Evolutionary conservation across 2,113 vertebrate genomes (phyloP), one percentile per base, ranked within the genome.

Genomic region (Cyprinodon tularosa): DNA sequence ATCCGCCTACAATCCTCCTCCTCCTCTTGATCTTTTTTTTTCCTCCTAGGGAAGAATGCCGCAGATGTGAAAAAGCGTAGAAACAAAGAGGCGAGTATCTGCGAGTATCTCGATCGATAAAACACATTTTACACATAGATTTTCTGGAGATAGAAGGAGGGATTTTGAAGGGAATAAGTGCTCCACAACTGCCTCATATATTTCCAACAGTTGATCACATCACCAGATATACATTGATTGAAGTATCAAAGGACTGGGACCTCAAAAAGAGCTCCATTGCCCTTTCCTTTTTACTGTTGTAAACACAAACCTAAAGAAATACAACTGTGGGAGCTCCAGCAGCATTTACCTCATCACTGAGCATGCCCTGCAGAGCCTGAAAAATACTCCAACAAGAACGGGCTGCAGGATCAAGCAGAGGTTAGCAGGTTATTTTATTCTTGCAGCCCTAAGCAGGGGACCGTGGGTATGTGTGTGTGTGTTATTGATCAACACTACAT

Each of bases 401-500:
- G 63, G 82, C 65, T 65, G 71, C 67, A 62, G 47, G 77, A 72
- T 77, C 69, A 68, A 64, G 40, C 72, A 71, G 60, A 61, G 66
- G 70, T 86, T 76, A 82, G 74, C 50, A 62, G 84, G 74, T 82
- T 80, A 70, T 86, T 84, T 85, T 90, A 81, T 81, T 74, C 74
- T 84, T 74, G 40, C 80, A 66, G 63, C 59, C 77, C 77, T 71
- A 78, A 68, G 69, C 40, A 45, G 73, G 69, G 74, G 53, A 62
- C 45, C 42, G 39, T 70, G 38, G n/a, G 80, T 62, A 71, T 74
- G 72, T 72, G 68, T 50, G 37, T 62, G 68, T 50, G 78, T 70
- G 64, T 50, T 89, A 91, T 90, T 82, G 89, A 93, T 91, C 50
- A 29, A 72, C 8, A 68, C 78, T 88, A 20, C 86, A 85, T 87